A percentile compares a stretch with the other conserved stretches of the same genome.
These are phyloP conservation scores for Didymodactylos carnosus DNA, from an alignment of 2,888 invertebrate species.

Conservation along the genomic window DNA sequence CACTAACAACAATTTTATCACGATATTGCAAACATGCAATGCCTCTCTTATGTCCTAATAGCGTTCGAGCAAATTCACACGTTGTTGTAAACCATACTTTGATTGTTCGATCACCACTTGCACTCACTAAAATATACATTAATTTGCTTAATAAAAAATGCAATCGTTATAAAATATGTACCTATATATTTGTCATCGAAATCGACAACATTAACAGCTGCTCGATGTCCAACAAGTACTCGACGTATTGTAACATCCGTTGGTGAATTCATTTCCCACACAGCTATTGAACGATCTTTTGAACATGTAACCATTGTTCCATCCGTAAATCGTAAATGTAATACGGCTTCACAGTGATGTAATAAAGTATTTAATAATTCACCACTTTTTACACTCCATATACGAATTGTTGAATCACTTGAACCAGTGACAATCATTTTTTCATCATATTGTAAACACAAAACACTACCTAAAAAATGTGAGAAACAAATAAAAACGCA, in stretches of 20 bases:
- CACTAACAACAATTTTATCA: constrained; percentile 88
- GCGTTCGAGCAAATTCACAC: constrained; percentile 91
- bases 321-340: constrained; percentile 90
- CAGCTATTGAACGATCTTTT: constrained; percentile 95
- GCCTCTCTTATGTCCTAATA: constrained; percentile 96
- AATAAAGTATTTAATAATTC: constrained; percentile 94
- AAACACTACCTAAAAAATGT: too few species aligned
- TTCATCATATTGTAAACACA: constrained; percentile 96
- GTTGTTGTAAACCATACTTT: constrained; percentile 70
- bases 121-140: too few species aligned
- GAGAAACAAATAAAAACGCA: too few species aligned
- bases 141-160: too few species aligned
- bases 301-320: constrained; percentile 99
- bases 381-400: constrained; percentile 88
- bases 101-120: too few species aligned
- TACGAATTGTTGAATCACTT: constrained; percentile 81
- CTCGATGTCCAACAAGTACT: constrained; percentile 90
- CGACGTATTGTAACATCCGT: constrained; percentile 80
- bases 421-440: constrained; percentile 94
- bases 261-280: constrained; percentile 93
- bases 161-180: constrained; percentile 91
- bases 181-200: constrained; percentile 99
- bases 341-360: constrained; percentile 95
- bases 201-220: constrained; percentile 98
- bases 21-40: constrained; percentile 97